Evolutionary conservation across 1,140 invertebrate genomes (phyloP).

Genomic region (Branchinecta lynchi): DNA sequence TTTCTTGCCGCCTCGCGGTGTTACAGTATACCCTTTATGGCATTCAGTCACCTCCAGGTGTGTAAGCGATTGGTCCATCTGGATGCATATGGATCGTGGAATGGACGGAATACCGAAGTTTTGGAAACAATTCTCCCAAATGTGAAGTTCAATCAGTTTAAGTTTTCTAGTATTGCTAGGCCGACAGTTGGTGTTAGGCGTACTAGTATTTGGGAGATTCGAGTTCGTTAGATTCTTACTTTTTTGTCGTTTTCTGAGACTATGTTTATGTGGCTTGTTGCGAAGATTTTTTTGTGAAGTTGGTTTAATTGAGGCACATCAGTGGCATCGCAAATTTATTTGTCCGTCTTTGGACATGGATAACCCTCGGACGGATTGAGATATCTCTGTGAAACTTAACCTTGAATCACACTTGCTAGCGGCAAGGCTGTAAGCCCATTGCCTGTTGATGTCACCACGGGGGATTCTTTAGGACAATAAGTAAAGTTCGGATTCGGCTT

Average conservation of each 20-base stretch:
- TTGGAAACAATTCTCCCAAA: slow-evolving; percentile 3
- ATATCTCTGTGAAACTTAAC: no score
- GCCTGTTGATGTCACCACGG: no score
- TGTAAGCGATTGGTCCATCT: neutral
- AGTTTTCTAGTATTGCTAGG: slow-evolving; percentile 7
- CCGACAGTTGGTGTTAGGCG: neutral
- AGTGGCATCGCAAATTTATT: no score
- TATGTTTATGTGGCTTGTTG: neutral
- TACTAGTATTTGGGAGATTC: slow-evolving; percentile 1
- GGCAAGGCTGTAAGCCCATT: no score
- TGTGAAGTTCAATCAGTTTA: neutral
- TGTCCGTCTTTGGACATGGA: no score
- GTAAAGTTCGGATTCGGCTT: no score
- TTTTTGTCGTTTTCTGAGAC: neutral
- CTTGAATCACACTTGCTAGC: no score
- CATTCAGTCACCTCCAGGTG: neutral
- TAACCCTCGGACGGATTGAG: no score
- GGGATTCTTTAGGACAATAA: no score
- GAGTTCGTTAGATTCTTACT: neutral
- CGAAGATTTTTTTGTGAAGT: no score
- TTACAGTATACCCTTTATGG: neutral
- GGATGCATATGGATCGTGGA: neutral
- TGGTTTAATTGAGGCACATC: no score
- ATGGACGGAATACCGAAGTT: neutral
- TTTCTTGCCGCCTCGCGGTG: neutral